Conservation (phyloP, 2,113 vertebrate genomes). For the Nesoenas mayeri region DNA sequence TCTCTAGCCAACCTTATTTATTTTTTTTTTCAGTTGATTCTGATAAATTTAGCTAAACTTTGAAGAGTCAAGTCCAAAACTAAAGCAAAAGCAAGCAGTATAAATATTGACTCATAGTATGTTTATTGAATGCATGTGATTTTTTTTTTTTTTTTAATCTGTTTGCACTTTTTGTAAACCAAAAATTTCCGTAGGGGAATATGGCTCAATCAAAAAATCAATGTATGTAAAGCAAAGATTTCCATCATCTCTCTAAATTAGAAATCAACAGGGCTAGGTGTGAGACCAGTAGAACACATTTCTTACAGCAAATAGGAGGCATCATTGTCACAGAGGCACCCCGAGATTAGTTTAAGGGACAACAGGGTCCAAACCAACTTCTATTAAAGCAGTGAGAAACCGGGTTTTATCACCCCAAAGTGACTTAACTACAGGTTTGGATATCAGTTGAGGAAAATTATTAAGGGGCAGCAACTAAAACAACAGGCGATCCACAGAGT, state of each 20-base stretch:
- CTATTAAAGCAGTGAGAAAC: no score
- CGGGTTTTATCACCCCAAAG: no score
- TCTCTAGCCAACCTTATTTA: background rate
- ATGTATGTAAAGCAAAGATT: background rate
- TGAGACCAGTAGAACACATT: background rate
- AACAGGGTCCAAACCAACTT: no score
- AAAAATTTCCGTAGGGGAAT: background rate
- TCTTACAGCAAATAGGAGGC: background rate
- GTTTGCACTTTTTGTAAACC: background rate
- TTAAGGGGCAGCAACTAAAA: no score
- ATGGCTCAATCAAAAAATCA: background rate
- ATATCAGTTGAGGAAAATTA: no score
- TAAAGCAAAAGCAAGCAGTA: background rate
- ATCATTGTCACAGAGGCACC: no score
- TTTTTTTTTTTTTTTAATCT: background rate
- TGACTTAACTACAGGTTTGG: no score
- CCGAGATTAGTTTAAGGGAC: no score
- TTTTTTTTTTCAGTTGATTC: background rate
- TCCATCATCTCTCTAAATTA: background rate
- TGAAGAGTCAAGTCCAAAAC: background rate
- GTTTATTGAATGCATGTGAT: background rate
- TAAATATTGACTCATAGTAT: background rate
- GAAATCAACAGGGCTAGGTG: background rate
- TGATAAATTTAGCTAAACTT: slow-evolving; percentile 2
- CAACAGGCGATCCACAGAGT: no score